These are phyloP conservation scores for Gavialis gangeticus DNA, from an alignment of 2,113 vertebrate species.

Conservation along the genomic window DNA sequence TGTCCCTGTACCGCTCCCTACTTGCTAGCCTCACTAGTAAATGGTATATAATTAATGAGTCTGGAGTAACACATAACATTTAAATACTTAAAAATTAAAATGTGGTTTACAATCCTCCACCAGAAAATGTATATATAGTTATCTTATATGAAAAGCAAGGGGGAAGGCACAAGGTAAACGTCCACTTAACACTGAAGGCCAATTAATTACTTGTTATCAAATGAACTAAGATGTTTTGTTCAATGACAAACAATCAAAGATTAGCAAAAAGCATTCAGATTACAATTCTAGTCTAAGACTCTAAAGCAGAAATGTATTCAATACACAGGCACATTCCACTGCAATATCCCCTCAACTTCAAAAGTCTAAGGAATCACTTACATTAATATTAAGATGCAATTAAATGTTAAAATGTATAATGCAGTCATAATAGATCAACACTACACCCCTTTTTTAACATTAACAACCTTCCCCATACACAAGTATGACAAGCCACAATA, in stretches of 20 bases:
- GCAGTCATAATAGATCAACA: not conserved
- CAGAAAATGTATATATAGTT: not conserved
- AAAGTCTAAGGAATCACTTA: too few relatives aligned
- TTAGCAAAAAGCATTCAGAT: not conserved
- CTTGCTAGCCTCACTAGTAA: not conserved
- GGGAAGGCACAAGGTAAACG: not conserved
- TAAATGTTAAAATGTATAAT: not conserved
- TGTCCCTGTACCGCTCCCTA: not conserved
- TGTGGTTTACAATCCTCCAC: not conserved
- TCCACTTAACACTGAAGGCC: not conserved
- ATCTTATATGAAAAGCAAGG: not conserved
- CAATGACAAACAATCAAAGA: not conserved
- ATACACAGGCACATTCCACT: not conserved
- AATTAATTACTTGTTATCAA: not conserved
- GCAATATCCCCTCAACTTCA: not conserved
- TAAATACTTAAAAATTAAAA: not conserved
- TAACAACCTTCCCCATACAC: not conserved
- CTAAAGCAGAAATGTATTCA: not conserved
- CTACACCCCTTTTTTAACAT: not conserved
- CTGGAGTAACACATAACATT: not conserved
- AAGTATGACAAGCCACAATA: not conserved
- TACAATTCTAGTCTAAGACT: not conserved
- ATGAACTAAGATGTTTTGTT: not conserved
- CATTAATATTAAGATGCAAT: not conserved
- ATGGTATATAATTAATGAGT: fast-evolving